phyloP scores from a whole-genome alignment of 1,140 invertebrate species.

The Ceratina australensis region DNA sequence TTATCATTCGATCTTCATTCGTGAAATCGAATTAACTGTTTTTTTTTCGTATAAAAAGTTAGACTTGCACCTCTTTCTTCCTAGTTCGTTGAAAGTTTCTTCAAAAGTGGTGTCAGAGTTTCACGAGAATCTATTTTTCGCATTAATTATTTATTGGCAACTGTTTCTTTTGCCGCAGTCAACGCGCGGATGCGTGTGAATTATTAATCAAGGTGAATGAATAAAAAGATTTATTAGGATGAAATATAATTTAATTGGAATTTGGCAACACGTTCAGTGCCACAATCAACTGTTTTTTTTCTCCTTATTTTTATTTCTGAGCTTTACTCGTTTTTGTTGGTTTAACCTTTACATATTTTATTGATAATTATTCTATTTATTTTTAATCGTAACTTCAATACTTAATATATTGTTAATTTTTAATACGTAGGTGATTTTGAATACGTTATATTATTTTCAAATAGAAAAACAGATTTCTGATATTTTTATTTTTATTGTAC shows the following conservation, averaged over 20 bases:
- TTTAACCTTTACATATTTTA: not conserved
- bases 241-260: conserved; percentile 13
- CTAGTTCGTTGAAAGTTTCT: not conserved
- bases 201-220: not conserved
- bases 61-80: not conserved
- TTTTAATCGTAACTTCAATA: not conserved
- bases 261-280: not conserved
- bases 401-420: not conserved
- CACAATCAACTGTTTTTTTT: not conserved
- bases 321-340: not conserved
- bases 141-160: conserved; percentile 3
- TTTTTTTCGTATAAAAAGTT: too few species aligned
- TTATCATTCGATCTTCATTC: not conserved
- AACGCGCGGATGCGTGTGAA: not conserved
- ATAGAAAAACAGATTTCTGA: too few species aligned
- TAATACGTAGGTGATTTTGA: not conserved
- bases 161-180: not conserved
- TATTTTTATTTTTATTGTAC: too few species aligned
- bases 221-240: conserved; percentile 20
- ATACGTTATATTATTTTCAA: not conserved
- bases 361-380: not conserved
- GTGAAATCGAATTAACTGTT: not conserved
- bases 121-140: not conserved
- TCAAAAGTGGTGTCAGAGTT: too few species aligned
- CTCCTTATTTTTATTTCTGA: not conserved